A percentile compares a stretch with the other conserved stretches of the same genome.
Evolutionary conservation across 2,113 vertebrate genomes (phyloP).

Genomic region (Geococcyx californianus): DNA sequence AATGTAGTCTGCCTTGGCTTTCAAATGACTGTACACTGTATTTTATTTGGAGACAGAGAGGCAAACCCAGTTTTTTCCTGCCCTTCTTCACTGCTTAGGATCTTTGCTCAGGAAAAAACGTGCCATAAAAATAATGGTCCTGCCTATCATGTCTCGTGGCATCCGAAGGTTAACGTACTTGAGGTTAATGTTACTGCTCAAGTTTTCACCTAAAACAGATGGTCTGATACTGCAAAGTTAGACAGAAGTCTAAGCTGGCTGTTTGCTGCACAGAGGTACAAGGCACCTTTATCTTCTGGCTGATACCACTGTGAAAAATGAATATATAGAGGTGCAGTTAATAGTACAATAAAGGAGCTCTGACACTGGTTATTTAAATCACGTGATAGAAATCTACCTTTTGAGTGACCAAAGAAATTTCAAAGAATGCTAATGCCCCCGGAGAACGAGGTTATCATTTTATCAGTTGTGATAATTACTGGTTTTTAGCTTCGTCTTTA

Average conservation of each 20-base stretch:
- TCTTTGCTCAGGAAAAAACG: constrained; percentile 58
- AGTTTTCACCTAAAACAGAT: constrained; percentile 65
- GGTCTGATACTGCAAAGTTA: constrained; percentile 61
- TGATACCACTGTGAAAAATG: constrained; percentile 42
- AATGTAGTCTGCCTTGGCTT: constrained; percentile 66
- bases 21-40: constrained; percentile 51
- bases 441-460: neutral
- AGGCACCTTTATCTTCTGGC: constrained; percentile 57
- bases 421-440: neutral
- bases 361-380: neutral
- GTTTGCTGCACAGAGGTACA: constrained; percentile 52
- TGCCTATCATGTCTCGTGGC: constrained; percentile 68
- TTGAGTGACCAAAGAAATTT: neutral
- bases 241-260: constrained; percentile 50
- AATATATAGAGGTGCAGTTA: neutral
- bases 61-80: constrained; percentile 65
- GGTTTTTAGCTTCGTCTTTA: neutral
- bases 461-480: neutral
- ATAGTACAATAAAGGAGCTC: neutral
- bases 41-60: constrained; percentile 72
- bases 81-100: constrained; percentile 1
- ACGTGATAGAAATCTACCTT: neutral
- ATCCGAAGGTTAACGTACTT: constrained; percentile 71
- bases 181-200: constrained; percentile 51
- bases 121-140: constrained; percentile 70